These are phyloP conservation scores for Acanthurus leucopareius DNA, from an alignment of 2,797 vertebrate species.

Conservation along the genomic window DNA sequence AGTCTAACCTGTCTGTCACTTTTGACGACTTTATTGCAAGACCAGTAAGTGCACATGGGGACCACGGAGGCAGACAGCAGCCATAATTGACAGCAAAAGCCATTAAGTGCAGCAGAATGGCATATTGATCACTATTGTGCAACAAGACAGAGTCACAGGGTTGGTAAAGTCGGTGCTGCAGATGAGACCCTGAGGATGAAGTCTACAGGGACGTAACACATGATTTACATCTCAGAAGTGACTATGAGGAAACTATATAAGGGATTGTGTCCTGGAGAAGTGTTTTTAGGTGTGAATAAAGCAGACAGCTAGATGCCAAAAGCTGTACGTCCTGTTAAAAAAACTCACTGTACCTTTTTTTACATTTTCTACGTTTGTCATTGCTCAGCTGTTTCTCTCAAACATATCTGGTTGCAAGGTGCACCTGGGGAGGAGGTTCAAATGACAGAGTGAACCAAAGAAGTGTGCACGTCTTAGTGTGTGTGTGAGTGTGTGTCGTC, in stretches of 20 bases:
- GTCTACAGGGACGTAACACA: no score
- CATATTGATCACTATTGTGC: conserved; percentile 48
- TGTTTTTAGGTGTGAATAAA: neutral
- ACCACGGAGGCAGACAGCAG: conserved; percentile 8
- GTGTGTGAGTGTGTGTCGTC: conserved; percentile 30
- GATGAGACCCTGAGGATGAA: neutral
- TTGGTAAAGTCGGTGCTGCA: neutral
- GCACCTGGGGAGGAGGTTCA: conserved; percentile 46
- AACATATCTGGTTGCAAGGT: conserved; percentile 63
- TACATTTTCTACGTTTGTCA: neutral
- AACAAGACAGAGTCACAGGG: conserved; percentile 21
- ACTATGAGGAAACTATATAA: neutral
- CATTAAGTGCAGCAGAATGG: conserved; percentile 40
- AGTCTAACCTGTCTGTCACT: neutral
- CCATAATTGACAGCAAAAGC: conserved; percentile 38
- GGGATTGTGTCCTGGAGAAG: neutral
- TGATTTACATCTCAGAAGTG: neutral
- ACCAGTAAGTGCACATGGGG: conserved; percentile 14
- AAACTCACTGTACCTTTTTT: neutral
- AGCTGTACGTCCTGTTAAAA: neutral
- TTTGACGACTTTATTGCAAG: conserved; percentile 6
- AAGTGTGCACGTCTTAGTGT: conserved; percentile 25
- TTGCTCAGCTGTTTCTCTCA: conserved; percentile 46
- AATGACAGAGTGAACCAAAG: conserved; percentile 57
- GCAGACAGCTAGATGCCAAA: neutral